Evolutionary conservation across 2,888 invertebrate genomes (phyloP).

Genomic region (Cosmopolites sordidus): DNA sequence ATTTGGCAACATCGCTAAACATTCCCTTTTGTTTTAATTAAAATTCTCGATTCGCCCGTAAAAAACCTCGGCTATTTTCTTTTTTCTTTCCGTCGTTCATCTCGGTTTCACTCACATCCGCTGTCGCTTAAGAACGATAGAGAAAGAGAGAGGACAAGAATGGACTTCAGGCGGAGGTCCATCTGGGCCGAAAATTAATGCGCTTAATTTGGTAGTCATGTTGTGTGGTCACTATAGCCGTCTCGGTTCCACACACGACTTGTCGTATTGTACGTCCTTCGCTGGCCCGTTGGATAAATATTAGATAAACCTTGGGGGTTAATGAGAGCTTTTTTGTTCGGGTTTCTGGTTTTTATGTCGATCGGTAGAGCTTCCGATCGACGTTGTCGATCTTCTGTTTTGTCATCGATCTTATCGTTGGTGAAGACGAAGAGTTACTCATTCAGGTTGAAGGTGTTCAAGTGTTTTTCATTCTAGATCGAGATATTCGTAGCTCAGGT

Average conservation of each 20-base stretch:
- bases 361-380: no score
- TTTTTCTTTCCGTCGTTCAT: no score
- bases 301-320: background rate
- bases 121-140: no score
- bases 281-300: background rate
- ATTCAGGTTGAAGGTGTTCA: no score
- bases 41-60: background rate
- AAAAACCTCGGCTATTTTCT: background rate
- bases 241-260: conserved; percentile 18
- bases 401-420: no score
- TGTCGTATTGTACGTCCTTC: no score
- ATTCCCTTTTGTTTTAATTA: background rate
- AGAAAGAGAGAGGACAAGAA: background rate
- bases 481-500: no score
- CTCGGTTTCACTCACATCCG: no score
- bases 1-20: background rate
- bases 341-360: no score
- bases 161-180: conserved; percentile 42
- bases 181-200: conserved; percentile 47
- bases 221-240: conserved; percentile 44
- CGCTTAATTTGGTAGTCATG: conserved; percentile 47
- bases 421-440: no score
- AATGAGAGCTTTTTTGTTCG: conserved; percentile 1
- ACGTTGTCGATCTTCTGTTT: no score
- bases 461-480: no score